phyloP scores from a whole-genome alignment of 2,113 vertebrate genomes.

The Serilophus lunatus region DNA sequence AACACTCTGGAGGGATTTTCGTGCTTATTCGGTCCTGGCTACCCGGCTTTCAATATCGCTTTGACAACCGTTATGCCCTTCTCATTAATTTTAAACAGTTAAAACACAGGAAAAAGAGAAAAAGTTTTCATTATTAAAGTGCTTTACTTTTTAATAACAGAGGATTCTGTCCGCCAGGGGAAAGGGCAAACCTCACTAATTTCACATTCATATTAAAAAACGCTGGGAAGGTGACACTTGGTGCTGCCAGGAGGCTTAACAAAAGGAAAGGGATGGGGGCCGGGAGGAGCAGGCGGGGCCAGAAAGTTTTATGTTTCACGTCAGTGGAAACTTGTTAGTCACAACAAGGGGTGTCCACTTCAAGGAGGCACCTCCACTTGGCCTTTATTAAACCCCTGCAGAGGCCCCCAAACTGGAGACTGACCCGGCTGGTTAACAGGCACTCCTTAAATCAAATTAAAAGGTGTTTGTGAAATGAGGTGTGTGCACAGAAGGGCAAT shows the following conservation, averaged over 20 bases:
- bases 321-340: slow-evolving; percentile 53
- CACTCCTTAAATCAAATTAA: not conserved
- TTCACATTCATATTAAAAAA: slow-evolving; percentile 86
- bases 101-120: slow-evolving; percentile 81
- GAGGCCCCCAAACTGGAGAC: not conserved
- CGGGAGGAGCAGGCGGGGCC: slow-evolving; percentile 28
- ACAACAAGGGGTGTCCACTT: slow-evolving; percentile 60
- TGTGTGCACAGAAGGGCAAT: not conserved
- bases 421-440: not conserved
- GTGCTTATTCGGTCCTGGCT: slow-evolving; percentile 83
- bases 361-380: not conserved
- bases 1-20: slow-evolving; percentile 98
- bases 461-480: not conserved
- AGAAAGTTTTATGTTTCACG: slow-evolving; percentile 69
- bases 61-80: slow-evolving; percentile 91
- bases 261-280: slow-evolving; percentile 57
- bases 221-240: slow-evolving; percentile 74
- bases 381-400: slow-evolving; percentile 12
- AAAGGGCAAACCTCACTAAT: slow-evolving; percentile 81
- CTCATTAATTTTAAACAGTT: slow-evolving; percentile 95
- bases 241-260: slow-evolving; percentile 70
- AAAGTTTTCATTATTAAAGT: slow-evolving; percentile 99
- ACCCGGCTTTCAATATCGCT: slow-evolving; percentile 90
- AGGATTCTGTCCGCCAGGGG: slow-evolving; percentile 83
- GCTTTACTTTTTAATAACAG: slow-evolving; percentile 92